phyloP scores from a whole-genome alignment of 2,888 invertebrate genomes.

The Acrobasis suavella region DNA sequence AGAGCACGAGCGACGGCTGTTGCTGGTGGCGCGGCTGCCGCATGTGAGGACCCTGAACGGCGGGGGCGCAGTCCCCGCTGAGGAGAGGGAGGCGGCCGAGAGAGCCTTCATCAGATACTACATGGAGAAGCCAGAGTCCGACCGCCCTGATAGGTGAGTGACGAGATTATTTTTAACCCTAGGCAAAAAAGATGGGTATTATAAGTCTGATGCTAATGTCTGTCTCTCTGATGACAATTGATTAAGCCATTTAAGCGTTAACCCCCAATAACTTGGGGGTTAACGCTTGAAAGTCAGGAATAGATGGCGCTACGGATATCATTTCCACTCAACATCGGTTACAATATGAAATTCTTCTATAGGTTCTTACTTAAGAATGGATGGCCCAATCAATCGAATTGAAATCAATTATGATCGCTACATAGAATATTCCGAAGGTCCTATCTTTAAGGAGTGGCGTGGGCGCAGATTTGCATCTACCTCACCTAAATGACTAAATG shows the following conservation, averaged over 20 bases:
- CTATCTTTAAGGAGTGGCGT: constrained; percentile 49
- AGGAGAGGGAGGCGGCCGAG: constrained; percentile 96
- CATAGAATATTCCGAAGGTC: constrained; percentile 41
- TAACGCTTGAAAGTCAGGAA: too few relatives aligned
- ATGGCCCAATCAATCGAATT: background rate
- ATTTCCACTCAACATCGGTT: too few relatives aligned
- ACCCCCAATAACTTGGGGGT: too few relatives aligned
- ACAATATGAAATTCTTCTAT: background rate
- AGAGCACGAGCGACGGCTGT: constrained; percentile 93
- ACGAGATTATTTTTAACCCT: background rate
- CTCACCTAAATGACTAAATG: constrained; percentile 64
- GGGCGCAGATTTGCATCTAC: constrained; percentile 57
- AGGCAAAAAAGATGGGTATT: too few relatives aligned
- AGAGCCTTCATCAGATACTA: constrained; percentile 96
- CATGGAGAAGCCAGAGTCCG: constrained; percentile 93
- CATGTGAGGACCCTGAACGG: constrained; percentile 94
- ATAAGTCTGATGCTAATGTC: too few relatives aligned
- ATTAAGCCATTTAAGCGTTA: too few relatives aligned
- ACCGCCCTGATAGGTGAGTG: constrained; percentile 88
- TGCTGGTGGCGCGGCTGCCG: constrained; percentile 93
- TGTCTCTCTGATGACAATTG: too few relatives aligned
- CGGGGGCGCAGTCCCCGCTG: constrained; percentile 90
- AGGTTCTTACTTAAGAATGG: background rate
- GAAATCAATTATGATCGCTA: constrained; percentile 10
- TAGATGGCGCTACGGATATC: too few relatives aligned